A percentile compares a stretch with the other conserved stretches of the same genome.
These are phyloP conservation scores for Perca flavescens DNA, from an alignment of 2,113 vertebrate genomes.

Conservation along the genomic window DNA sequence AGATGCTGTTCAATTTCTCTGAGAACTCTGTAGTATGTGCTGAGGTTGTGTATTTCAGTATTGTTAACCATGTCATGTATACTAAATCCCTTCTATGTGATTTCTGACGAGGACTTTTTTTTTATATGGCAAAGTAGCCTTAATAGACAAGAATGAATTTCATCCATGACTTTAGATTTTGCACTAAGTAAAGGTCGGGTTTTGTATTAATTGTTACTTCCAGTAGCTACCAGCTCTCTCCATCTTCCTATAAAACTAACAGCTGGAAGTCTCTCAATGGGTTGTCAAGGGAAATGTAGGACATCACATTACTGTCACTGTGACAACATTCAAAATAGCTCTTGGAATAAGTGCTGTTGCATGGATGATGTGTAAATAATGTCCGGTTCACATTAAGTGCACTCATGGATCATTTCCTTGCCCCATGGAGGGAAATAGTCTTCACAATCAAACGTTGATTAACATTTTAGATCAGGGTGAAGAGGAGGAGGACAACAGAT, in stretches of 20 bases:
- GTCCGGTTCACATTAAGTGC: background rate
- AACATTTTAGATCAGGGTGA: constrained; percentile 25
- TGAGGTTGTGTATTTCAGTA: background rate
- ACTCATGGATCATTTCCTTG: constrained; percentile 30
- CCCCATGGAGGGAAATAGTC: constrained; percentile 20
- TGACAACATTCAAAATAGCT: background rate
- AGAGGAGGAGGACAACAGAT: constrained; percentile 36
- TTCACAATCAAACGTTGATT: constrained; percentile 30
- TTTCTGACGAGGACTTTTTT: background rate
- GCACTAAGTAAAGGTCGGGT: background rate
- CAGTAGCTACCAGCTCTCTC: background rate
- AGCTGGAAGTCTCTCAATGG: background rate
- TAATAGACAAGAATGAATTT: background rate
- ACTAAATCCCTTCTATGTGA: background rate
- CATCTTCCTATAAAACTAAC: background rate
- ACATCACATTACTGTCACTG: too few species aligned
- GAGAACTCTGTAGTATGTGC: background rate
- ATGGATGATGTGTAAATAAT: constrained; percentile 4
- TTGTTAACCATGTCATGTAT: background rate
- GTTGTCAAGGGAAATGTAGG: background rate
- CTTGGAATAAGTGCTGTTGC: background rate
- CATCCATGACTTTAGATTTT: background rate
- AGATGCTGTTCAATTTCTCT: background rate
- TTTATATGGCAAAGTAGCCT: background rate
- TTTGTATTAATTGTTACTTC: background rate